Percentiles rank a stretch among this genome's conserved stretches.
These are phyloP conservation scores for Sinodicranocentrus sp. DNA, from an alignment of 2,888 invertebrate species.

Conservation along the genomic window DNA sequence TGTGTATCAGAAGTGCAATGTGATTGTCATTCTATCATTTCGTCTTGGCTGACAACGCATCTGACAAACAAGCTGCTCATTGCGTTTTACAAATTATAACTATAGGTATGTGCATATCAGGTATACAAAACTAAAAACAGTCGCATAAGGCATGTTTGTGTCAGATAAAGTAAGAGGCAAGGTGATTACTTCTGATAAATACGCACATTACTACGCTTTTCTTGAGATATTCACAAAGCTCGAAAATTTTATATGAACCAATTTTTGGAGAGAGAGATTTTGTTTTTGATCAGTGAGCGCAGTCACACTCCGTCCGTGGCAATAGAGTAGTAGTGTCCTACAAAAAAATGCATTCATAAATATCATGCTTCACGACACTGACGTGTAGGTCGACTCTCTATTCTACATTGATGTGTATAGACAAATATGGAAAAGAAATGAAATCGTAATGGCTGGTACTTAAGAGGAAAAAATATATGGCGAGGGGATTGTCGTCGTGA, in stretches of 20 bases:
- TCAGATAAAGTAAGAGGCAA: conserved; percentile 20
- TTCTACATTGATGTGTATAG: background rate
- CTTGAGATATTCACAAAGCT: conserved; percentile 1
- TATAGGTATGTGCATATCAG: no score
- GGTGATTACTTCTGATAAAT: conserved; percentile 20
- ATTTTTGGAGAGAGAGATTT: conserved; percentile 21
- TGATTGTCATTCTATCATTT: conserved; percentile 7
- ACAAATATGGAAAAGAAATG: conserved; percentile 3
- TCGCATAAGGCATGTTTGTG: background rate
- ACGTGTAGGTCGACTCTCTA: no score
- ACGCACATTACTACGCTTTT: background rate
- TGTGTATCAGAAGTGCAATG: background rate
- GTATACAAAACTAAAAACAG: no score
- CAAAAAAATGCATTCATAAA: conserved; percentile 8
- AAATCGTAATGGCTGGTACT: background rate
- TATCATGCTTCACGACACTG: background rate
- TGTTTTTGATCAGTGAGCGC: conserved; percentile 26
- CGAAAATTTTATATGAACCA: conserved; percentile 12
- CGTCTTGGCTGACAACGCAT: conserved; percentile 16
- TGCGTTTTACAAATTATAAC: background rate
- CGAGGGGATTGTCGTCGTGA: conserved; percentile 20
- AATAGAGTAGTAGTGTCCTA: conserved; percentile 15
- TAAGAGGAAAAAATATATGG: background rate
- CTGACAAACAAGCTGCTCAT: conserved; percentile 18
- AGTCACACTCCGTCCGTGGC: background rate